A percentile compares a stretch with the other conserved stretches of the same genome.
Evolutionary conservation across 2,888 invertebrate species (phyloP).

Genomic region (Nomada ferruginata): DNA sequence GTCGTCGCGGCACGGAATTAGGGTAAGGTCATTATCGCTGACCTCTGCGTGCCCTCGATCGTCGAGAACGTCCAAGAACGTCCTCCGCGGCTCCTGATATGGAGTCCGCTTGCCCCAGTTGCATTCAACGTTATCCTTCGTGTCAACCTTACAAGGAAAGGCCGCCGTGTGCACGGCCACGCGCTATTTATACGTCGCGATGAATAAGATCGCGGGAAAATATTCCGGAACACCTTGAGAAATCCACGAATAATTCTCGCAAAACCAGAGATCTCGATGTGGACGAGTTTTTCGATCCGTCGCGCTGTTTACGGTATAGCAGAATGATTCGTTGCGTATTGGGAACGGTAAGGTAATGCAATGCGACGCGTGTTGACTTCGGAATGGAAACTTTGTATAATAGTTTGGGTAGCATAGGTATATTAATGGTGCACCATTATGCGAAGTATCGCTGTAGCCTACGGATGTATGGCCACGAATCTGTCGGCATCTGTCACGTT

Average conservation of each 20-base stretch:
- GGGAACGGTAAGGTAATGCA: background rate
- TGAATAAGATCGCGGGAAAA: constrained; percentile 61
- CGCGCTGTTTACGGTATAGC: background rate
- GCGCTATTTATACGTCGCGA: constrained; percentile 70
- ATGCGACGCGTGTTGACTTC: constrained; percentile 2
- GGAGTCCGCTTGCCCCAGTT: constrained; percentile 78
- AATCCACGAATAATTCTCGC: constrained; percentile 5
- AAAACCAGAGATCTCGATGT: constrained; percentile 7
- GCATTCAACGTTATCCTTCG: constrained; percentile 77
- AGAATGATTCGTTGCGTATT: background rate
- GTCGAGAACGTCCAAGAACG: constrained; percentile 64
- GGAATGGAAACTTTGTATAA: no score
- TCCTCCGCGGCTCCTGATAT: constrained; percentile 77
- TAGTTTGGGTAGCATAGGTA: no score
- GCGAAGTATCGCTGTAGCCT: no score
- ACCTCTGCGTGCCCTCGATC: constrained; percentile 72
- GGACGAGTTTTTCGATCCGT: constrained; percentile 20
- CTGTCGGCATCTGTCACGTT: no score
- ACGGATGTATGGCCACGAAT: no score
- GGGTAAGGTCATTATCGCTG: constrained; percentile 78
- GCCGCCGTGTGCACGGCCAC: constrained; percentile 56
- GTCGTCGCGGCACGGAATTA: constrained; percentile 68
- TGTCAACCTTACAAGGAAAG: constrained; percentile 77
- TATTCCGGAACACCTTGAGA: constrained; percentile 39
- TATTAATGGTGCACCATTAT: no score